Conservation (phyloP, 2,888 invertebrate genomes). For the Acanthopleura granulata region DNA sequence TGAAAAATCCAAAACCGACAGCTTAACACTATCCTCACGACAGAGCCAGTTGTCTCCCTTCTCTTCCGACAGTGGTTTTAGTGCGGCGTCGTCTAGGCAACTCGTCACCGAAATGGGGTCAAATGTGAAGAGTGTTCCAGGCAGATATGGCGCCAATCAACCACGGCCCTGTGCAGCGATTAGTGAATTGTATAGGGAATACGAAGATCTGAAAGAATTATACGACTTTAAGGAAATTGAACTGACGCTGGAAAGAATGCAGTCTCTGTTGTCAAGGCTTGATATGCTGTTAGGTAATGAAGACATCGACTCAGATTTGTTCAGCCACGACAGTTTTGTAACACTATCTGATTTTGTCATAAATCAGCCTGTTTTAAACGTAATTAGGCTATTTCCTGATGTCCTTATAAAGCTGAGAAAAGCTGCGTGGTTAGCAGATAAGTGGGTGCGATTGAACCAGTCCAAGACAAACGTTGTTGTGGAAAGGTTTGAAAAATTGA, state of each 20-base stretch:
- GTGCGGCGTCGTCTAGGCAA: slow-evolving; percentile 28
- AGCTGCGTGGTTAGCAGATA: slow-evolving; percentile 47
- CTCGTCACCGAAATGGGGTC: slow-evolving; percentile 23
- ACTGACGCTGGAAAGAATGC: slow-evolving; percentile 47
- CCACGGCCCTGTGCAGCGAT: slow-evolving; percentile 46
- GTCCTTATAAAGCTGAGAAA: slow-evolving; percentile 55
- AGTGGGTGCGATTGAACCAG: slow-evolving; percentile 55
- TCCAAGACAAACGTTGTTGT: slow-evolving; percentile 51
- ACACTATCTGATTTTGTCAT: slow-evolving; percentile 27
- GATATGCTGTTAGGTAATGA: slow-evolving; percentile 52
- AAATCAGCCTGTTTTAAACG: slow-evolving; percentile 21
- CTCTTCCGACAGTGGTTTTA: slow-evolving; percentile 40
- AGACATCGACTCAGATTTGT: slow-evolving; percentile 44
- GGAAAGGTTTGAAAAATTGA: slow-evolving; percentile 47
- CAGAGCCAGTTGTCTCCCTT: slow-evolving; percentile 43
- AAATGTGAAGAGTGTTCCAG: slow-evolving; percentile 25
- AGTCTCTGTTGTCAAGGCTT: slow-evolving; percentile 47
- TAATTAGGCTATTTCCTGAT: slow-evolving; percentile 52
- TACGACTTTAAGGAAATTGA: slow-evolving; percentile 56
- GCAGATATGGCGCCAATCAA: slow-evolving; percentile 32
- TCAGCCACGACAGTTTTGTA: slow-evolving; percentile 52
- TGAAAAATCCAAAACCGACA: slow-evolving; percentile 40
- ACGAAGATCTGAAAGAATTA: slow-evolving; percentile 49
- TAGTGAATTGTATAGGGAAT: slow-evolving; percentile 46
- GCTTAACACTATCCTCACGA: slow-evolving; percentile 32